phyloP scores from a whole-genome alignment of 2,888 invertebrate genomes.

The Spialia ferax region DNA sequence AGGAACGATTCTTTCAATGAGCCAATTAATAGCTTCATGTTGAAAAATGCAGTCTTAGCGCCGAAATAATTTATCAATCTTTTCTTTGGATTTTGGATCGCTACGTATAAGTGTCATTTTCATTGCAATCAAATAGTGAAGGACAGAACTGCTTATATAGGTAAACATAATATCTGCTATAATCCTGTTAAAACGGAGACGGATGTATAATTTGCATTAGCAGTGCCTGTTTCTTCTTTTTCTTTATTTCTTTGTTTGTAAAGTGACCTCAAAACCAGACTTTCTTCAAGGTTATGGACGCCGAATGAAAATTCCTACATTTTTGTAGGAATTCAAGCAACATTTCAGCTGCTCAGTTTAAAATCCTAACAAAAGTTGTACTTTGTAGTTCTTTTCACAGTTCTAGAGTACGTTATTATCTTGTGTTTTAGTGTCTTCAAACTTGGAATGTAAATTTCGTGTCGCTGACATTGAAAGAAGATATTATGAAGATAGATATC shows the following conservation, averaged over 20 bases:
- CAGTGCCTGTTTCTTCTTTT: too few relatives aligned
- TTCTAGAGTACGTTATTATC: neutral
- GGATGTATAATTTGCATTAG: too few relatives aligned
- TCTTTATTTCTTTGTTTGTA: neutral
- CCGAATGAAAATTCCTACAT: neutral
- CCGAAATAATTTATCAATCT: too few relatives aligned
- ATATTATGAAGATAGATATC: neutral
- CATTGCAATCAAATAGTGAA: too few relatives aligned
- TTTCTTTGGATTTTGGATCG: too few relatives aligned
- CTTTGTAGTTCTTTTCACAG: slow-evolving; percentile 2
- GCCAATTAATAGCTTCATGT: too few relatives aligned
- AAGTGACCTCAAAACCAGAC: neutral
- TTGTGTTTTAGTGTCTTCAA: neutral
- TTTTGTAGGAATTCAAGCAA: neutral
- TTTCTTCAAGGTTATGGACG: neutral
- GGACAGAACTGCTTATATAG: too few relatives aligned
- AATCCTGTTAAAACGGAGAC: too few relatives aligned
- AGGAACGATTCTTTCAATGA: too few relatives aligned
- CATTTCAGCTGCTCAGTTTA: neutral
- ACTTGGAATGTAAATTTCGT: slow-evolving; percentile 2
- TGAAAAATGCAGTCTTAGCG: too few relatives aligned
- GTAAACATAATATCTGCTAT: too few relatives aligned
- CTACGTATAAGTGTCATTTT: too few relatives aligned
- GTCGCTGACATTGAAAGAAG: neutral
- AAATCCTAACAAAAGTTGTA: neutral